Evolutionary conservation across 2,113 vertebrate species (phyloP).

Genomic region (Coptodon bakossiorum): DNA sequence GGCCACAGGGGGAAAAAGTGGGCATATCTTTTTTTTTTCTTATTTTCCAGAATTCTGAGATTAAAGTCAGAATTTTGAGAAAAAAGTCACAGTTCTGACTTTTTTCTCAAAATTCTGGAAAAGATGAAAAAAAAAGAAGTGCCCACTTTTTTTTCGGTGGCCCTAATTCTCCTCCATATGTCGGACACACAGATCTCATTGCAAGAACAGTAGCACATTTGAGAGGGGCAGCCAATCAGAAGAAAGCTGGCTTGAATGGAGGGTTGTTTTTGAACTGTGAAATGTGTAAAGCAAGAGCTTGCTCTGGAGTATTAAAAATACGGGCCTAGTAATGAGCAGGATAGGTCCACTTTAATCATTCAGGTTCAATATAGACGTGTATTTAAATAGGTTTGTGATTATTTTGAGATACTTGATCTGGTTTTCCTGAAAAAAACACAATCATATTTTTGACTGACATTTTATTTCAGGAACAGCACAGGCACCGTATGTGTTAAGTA

Average conservation of each 20-base stretch:
- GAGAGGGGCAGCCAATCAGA: background rate
- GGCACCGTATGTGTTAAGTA: background rate
- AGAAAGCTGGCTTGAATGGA: background rate
- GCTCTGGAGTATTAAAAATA: background rate
- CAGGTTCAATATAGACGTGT: rapidly evolving
- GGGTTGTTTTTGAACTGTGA: rapidly evolving
- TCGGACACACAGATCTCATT: background rate
- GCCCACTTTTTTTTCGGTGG: rapidly evolving
- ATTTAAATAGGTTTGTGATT: background rate
- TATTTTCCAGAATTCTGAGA: too few species aligned
- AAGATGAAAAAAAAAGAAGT: background rate
- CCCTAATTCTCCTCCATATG: rapidly evolving
- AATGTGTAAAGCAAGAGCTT: background rate
- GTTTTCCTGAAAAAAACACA: rapidly evolving
- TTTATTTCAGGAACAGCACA: background rate
- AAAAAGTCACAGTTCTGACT: too few species aligned
- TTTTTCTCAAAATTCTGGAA: rapidly evolving
- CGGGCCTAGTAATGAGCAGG: rapidly evolving
- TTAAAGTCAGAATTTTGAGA: too few species aligned
- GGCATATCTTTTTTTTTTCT: background rate
- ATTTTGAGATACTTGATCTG: background rate
- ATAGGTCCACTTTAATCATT: rapidly evolving
- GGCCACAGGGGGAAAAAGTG: background rate
- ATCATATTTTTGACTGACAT: background rate
- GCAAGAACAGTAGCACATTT: background rate